Percentiles rank a stretch among this genome's conserved stretches.
Evolutionary conservation across 2,113 vertebrate species (phyloP).

Genomic region (Antechinus stuartii): DNA sequence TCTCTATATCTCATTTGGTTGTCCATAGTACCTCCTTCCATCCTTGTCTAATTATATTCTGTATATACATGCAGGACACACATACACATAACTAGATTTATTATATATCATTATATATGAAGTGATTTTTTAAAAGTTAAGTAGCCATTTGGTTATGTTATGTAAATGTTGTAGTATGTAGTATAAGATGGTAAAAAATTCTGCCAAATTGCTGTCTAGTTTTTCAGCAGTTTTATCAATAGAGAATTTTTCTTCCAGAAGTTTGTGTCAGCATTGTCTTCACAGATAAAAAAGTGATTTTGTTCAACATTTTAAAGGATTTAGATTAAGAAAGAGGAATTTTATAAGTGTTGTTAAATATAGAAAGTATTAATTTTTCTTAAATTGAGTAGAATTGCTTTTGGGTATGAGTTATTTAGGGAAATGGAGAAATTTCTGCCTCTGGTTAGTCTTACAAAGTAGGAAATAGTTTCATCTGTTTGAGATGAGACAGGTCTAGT

Average conservation of each 20-base stretch:
- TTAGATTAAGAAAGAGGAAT: neutral
- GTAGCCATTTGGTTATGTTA: neutral
- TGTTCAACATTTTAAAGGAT: neutral
- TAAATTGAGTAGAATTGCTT: neutral
- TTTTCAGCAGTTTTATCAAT: neutral
- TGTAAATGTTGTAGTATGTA: neutral
- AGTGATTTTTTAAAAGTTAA: neutral
- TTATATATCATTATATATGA: neutral
- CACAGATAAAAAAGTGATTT: neutral
- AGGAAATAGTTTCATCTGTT: neutral
- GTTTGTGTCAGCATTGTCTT: neutral
- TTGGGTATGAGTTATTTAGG: neutral
- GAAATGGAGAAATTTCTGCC: neutral
- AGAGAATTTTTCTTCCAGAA: neutral
- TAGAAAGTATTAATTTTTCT: neutral
- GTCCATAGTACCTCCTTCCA: neutral
- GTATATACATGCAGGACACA: too few relatives aligned
- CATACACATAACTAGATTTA: too few relatives aligned
- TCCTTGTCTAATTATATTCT: neutral
- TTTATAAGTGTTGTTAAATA: neutral
- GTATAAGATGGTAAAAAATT: neutral
- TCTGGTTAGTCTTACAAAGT: neutral
- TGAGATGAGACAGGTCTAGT: neutral
- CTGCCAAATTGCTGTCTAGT: neutral
- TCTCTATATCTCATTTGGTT: neutral